These are phyloP conservation scores for Drepana arcuata DNA, from an alignment of 1,140 invertebrate genomes.

Conservation along the genomic window DNA sequence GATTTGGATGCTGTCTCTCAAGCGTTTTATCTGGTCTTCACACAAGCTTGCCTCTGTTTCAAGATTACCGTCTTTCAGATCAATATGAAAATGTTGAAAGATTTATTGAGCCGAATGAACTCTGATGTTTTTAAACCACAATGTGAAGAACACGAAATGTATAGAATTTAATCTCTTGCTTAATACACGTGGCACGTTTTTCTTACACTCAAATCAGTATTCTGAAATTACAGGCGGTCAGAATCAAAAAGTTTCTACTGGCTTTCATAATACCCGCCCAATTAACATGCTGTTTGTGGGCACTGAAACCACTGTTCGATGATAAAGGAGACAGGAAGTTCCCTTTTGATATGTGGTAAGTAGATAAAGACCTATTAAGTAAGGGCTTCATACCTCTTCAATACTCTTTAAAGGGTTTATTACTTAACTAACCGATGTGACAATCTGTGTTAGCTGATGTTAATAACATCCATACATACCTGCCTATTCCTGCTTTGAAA, in stretches of 20 bases:
- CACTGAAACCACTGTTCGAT: constrained; percentile 47
- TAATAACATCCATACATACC: too few relatives aligned
- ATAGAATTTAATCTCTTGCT: too few relatives aligned
- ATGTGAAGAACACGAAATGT: constrained; percentile 34
- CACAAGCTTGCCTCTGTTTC: constrained; percentile 54
- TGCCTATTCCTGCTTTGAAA: too few relatives aligned
- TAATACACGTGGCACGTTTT: too few relatives aligned
- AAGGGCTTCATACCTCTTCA: too few relatives aligned
- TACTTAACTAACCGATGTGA: too few relatives aligned
- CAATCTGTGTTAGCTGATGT: too few relatives aligned
- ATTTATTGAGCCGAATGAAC: constrained; percentile 40
- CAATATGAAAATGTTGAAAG: constrained; percentile 29
- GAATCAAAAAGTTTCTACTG: constrained; percentile 46
- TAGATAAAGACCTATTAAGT: background rate
- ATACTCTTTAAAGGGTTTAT: too few relatives aligned
- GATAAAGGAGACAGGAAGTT: constrained; percentile 39
- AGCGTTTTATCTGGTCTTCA: constrained; percentile 49
- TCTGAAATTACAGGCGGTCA: constrained; percentile 29
- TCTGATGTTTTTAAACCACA: constrained; percentile 37
- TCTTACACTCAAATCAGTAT: too few relatives aligned
- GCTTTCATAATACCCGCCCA: constrained; percentile 53
- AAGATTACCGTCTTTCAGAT: constrained; percentile 50
- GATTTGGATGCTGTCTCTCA: constrained; percentile 52
- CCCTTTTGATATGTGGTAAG: constrained; percentile 62
- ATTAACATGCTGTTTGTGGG: constrained; percentile 44